These are phyloP conservation scores for Tachina fera DNA, from an alignment of 2,888 invertebrate species.

Conservation along the genomic window DNA sequence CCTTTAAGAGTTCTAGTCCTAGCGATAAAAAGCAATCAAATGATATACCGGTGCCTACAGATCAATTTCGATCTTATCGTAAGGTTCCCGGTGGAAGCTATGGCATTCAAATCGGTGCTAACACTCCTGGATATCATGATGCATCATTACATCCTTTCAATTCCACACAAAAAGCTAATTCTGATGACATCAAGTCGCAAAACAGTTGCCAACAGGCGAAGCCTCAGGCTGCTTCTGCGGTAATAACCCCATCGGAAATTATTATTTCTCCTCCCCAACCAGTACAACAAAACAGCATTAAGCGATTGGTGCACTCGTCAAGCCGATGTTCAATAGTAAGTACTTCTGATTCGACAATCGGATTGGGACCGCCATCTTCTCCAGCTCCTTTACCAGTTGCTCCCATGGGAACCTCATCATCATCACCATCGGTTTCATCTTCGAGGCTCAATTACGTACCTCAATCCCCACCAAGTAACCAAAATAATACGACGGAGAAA, in stretches of 20 bases:
- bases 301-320: slow-evolving; percentile 77
- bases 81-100: slow-evolving; percentile 85
- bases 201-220: slow-evolving; percentile 15
- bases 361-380: slow-evolving; percentile 77
- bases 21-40: slow-evolving; percentile 81
- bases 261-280: slow-evolving; percentile 23
- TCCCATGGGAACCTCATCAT: slow-evolving; percentile 38
- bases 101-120: slow-evolving; percentile 82
- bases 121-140: slow-evolving; percentile 79
- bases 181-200: slow-evolving; percentile 36
- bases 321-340: slow-evolving; percentile 77
- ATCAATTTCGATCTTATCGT: slow-evolving; percentile 90
- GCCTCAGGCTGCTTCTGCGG: not conserved
- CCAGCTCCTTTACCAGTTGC: slow-evolving; percentile 76
- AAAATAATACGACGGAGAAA: slow-evolving; percentile 23
- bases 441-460: slow-evolving; percentile 28
- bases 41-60: slow-evolving; percentile 89
- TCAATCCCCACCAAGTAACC: slow-evolving; percentile 43
- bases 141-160: slow-evolving; percentile 67
- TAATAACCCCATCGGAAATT: slow-evolving; percentile 34
- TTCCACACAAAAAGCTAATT: slow-evolving; percentile 44
- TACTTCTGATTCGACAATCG: slow-evolving; percentile 66
- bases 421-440: slow-evolving; percentile 39
- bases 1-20: slow-evolving; percentile 80
- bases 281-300: slow-evolving; percentile 54